phyloP scores from a whole-genome alignment of 2,113 vertebrate species.

The Phodopus roborovskii region DNA sequence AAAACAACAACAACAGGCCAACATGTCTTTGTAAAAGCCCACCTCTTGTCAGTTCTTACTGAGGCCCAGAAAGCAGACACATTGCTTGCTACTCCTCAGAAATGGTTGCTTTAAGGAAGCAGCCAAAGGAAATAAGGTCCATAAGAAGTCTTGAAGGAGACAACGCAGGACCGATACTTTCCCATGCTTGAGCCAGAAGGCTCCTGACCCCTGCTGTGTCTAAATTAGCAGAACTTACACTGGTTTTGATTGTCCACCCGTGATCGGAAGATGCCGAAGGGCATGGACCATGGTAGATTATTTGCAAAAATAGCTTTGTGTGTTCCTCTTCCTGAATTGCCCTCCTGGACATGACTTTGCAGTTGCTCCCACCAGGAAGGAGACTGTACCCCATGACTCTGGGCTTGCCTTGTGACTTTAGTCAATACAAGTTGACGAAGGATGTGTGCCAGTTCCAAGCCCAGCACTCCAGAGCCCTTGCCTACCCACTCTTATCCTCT shows the following conservation, averaged over 20 bases:
- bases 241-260: conserved; percentile 53
- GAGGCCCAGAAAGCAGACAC: neutral
- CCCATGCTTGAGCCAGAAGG: conserved; percentile 20
- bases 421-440: neutral
- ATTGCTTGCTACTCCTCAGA: neutral
- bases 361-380: neutral
- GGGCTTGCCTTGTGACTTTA: neutral
- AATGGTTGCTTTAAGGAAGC: conserved; percentile 20
- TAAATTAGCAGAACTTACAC: conserved; percentile 44
- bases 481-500: neutral
- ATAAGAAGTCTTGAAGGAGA: conserved; percentile 18
- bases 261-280: conserved; percentile 44
- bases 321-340: neutral
- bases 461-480: neutral
- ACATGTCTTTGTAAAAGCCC: neutral
- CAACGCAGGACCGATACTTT: neutral
- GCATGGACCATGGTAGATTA: neutral
- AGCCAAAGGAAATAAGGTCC: neutral
- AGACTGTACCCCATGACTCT: neutral
- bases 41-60: neutral
- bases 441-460: neutral
- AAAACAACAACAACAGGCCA: neutral
- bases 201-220: conserved; percentile 50
- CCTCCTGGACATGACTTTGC: neutral
- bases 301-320: conserved; percentile 9